Percentiles rank a stretch among this genome's conserved stretches.
Evolutionary conservation across 2,797 vertebrate genomes (phyloP).

Genomic region (Gallinago nigripennis): DNA sequence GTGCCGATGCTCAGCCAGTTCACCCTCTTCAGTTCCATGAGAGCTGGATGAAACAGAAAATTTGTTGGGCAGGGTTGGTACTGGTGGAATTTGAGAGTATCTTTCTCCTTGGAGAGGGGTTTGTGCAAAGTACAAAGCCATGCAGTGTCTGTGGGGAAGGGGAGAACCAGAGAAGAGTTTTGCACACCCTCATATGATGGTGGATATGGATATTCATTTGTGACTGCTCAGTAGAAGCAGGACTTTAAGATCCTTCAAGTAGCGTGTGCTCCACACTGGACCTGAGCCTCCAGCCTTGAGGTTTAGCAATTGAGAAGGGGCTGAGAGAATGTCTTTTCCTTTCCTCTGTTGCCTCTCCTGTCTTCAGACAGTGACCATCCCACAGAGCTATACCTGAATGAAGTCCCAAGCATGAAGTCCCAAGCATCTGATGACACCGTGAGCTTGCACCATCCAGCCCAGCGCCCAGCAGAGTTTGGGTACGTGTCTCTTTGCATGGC

Average conservation of each 20-base stretch:
- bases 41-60: not conserved
- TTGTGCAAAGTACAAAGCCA: not conserved
- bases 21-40: not conserved
- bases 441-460: not conserved
- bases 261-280: fast-evolving
- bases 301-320: not conserved
- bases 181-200: not conserved
- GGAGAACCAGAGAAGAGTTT: not conserved
- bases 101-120: not conserved
- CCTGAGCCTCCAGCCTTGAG: not conserved
- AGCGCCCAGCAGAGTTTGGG: not conserved
- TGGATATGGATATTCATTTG: not conserved
- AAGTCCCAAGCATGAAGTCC: not conserved
- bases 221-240: not conserved
- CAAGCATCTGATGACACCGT: fast-evolving
- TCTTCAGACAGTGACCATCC: not conserved
- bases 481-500: not conserved
- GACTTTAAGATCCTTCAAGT: not conserved
- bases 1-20: not conserved
- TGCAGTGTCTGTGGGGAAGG: not conserved
- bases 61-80: not conserved
- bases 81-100: not conserved
- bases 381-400: not conserved
- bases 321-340: not conserved
- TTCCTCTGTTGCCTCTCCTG: not conserved